phyloP scores from a whole-genome alignment of 2,797 vertebrate species.

The Trachops cirrhosus region DNA sequence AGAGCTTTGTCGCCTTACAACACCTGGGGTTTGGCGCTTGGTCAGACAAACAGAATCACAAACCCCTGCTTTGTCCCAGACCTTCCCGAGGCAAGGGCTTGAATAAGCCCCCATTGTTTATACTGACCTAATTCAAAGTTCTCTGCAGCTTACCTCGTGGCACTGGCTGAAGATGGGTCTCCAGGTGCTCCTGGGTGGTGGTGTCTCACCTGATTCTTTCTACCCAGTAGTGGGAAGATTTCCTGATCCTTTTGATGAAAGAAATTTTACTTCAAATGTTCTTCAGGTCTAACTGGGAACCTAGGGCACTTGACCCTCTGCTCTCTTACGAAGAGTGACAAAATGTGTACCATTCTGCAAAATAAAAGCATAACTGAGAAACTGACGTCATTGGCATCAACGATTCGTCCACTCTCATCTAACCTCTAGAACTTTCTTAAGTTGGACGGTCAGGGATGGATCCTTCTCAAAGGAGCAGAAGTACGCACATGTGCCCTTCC shows the following conservation, averaged over 20 bases:
- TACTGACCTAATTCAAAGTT: conserved; percentile 1
- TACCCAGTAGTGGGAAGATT: not conserved
- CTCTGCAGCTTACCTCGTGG: not conserved
- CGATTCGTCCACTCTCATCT: not conserved
- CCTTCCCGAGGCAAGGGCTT: not conserved
- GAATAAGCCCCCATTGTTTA: not conserved
- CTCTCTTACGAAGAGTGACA: not conserved
- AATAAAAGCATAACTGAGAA: not conserved
- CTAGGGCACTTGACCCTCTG: not conserved
- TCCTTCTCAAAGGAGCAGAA: not conserved
- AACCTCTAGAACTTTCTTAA: not conserved
- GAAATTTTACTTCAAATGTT: not conserved
- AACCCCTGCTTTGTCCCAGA: not conserved
- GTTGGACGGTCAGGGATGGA: not conserved
- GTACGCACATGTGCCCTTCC: fast-evolving
- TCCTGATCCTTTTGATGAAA: not conserved
- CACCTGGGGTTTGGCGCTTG: not conserved
- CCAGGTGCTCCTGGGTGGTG: not conserved
- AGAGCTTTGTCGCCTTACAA: not conserved
- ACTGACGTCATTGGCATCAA: not conserved
- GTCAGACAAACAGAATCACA: not conserved
- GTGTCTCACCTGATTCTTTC: not conserved
- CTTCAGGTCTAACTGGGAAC: not conserved
- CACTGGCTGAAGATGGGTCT: not conserved
- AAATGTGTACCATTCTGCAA: not conserved